These are phyloP conservation scores for Conistra vaccinii DNA, from an alignment of 2,888 invertebrate species.

Conservation along the genomic window DNA sequence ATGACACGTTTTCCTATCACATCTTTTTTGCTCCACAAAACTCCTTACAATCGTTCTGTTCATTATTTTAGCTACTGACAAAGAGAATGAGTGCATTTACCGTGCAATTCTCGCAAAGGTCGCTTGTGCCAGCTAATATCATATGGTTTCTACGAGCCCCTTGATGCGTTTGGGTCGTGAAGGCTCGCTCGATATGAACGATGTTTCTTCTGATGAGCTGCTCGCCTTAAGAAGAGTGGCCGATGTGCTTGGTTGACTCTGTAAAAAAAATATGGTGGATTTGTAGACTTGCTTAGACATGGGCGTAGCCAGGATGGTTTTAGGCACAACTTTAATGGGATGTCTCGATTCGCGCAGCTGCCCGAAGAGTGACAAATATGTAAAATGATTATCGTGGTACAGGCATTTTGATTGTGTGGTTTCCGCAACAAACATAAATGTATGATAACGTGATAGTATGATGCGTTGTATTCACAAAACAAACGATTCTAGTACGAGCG, in stretches of 20 bases:
- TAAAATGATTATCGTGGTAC: background rate
- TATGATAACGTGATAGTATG: background rate
- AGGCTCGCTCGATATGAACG: slow-evolving; percentile 92
- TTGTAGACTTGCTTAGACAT: slow-evolving; percentile 2
- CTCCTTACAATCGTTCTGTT: background rate
- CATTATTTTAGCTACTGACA: slow-evolving; percentile 4
- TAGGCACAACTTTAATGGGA: background rate
- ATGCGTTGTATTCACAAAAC: background rate
- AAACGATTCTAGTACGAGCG: background rate
- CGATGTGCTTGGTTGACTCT: slow-evolving; percentile 82
- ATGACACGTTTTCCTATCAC: slow-evolving; percentile 48
- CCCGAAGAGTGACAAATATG: background rate
- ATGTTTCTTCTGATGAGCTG: slow-evolving; percentile 93
- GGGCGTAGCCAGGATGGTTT: slow-evolving; percentile 29
- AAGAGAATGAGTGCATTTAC: slow-evolving; percentile 35
- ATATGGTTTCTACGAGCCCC: slow-evolving; percentile 92
- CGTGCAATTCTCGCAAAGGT: slow-evolving; percentile 25
- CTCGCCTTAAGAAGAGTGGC: slow-evolving; percentile 72
- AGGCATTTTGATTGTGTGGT: background rate
- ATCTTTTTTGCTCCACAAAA: slow-evolving; percentile 19
- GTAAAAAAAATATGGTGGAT: slow-evolving; percentile 39
- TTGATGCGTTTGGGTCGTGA: slow-evolving; percentile 88
- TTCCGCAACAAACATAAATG: background rate
- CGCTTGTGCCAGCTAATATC: slow-evolving; percentile 80
- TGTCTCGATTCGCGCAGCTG: background rate